Conservation (phyloP, 2,888 invertebrate genomes). For the Kuschelorhynchus macadamiae region DNA sequence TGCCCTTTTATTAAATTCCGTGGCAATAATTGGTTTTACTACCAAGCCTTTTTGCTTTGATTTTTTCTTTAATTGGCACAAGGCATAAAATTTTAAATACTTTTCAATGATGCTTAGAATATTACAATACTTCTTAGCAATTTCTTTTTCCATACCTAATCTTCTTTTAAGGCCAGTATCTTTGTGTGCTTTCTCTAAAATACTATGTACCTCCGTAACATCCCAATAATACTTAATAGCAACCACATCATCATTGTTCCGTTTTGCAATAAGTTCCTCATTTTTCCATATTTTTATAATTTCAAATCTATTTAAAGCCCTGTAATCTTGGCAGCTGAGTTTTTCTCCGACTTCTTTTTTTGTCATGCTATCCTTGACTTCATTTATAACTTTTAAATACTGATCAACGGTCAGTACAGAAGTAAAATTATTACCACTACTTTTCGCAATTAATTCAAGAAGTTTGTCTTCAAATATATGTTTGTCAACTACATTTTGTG, state of each 20-base stretch:
- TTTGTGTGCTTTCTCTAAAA: constrained; percentile 22
- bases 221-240: constrained; percentile 27
- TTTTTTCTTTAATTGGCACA: constrained; percentile 13
- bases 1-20: constrained; percentile 23
- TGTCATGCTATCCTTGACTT: constrained; percentile 15
- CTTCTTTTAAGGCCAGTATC: constrained; percentile 25
- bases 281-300: constrained; percentile 20
- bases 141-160: constrained; percentile 29
- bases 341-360: constrained; percentile 3
- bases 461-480: constrained; percentile 38
- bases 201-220: constrained; percentile 9
- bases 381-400: constrained; percentile 9
- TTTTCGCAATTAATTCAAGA: constrained; percentile 21
- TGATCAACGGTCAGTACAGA: constrained; percentile 10
- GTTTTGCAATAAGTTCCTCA: constrained; percentile 20
- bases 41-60: constrained; percentile 33
- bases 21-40: constrained; percentile 27
- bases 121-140: constrained; percentile 20
- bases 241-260: constrained; percentile 11
- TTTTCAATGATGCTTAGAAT: constrained; percentile 11
- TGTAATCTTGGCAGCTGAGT: constrained; percentile 15
- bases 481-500: constrained; percentile 33
- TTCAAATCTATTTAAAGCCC: constrained; percentile 15
- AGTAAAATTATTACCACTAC: constrained; percentile 23
- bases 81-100: constrained; percentile 13